These are phyloP conservation scores for Periophthalmus magnuspinnatus DNA, from an alignment of 2,797 vertebrate genomes.

Conservation along the genomic window DNA sequence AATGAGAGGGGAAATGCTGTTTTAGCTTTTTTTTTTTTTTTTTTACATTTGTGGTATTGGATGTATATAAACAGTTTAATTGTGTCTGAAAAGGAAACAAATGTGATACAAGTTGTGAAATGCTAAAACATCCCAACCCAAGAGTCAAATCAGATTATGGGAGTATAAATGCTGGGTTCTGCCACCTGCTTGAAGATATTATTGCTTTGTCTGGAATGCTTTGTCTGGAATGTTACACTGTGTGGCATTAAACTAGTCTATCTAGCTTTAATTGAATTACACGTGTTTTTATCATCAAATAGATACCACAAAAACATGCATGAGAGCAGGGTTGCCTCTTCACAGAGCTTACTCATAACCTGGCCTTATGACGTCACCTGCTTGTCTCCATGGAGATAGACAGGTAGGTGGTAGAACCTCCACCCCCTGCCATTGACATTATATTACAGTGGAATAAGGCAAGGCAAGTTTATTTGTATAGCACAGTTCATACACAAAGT, in stretches of 20 bases:
- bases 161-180: background rate
- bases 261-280: no score
- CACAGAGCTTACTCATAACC: no score
- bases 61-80: background rate
- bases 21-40: background rate
- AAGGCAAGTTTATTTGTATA: no score
- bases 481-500: no score
- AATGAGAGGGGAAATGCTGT: conserved; percentile 16
- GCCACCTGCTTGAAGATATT: no score
- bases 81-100: background rate
- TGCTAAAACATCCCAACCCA: background rate
- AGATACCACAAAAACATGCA: background rate
- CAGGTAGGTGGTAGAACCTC: no score
- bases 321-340: no score
- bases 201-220: background rate
- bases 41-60: no score
- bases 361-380: no score
- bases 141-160: background rate
- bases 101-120: background rate
- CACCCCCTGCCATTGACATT: background rate
- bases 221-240: background rate
- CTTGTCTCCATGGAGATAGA: no score
- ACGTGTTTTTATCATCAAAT: background rate
- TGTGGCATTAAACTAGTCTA: background rate
- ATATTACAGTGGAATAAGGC: background rate